Evolutionary conservation across 2,888 invertebrate genomes (phyloP).

Genomic region (Chalcosyrphus nemorum): DNA sequence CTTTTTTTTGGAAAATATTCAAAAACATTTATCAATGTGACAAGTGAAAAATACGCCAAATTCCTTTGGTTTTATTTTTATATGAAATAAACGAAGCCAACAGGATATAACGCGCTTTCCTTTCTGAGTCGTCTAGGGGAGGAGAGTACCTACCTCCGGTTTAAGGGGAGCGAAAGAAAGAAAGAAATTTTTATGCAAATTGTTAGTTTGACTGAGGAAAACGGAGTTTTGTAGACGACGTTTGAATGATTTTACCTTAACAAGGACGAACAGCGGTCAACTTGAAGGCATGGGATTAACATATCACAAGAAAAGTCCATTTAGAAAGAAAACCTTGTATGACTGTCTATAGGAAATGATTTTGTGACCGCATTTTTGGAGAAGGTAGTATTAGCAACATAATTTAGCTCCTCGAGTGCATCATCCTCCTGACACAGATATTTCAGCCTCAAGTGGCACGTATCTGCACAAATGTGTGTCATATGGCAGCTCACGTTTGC

Average conservation of each 20-base stretch:
- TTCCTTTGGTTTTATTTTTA: conserved; percentile 3
- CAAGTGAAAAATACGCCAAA: conserved; percentile 35
- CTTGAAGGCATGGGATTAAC: background rate
- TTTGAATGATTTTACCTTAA: background rate
- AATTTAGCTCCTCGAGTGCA: too few species aligned
- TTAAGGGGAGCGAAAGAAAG: too few species aligned
- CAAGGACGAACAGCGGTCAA: conserved; percentile 4
- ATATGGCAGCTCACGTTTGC: background rate
- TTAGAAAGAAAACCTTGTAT: background rate
- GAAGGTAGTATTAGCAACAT: background rate
- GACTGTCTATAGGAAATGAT: background rate
- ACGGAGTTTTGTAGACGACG: background rate
- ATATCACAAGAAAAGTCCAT: background rate
- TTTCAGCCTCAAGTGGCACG: background rate
- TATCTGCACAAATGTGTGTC: background rate
- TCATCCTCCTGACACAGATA: too few species aligned
- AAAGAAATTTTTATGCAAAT: background rate
- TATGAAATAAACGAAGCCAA: background rate
- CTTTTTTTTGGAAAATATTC: background rate
- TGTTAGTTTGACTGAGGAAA: background rate
- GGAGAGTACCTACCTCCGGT: background rate
- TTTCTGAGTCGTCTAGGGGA: background rate
- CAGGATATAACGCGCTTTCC: background rate
- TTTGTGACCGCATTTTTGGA: too few species aligned
- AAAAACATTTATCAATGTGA: conserved; percentile 25